These are phyloP conservation scores for Drosophila baimaii DNA, from an alignment of 1,140 invertebrate species.

Conservation along the genomic window DNA sequence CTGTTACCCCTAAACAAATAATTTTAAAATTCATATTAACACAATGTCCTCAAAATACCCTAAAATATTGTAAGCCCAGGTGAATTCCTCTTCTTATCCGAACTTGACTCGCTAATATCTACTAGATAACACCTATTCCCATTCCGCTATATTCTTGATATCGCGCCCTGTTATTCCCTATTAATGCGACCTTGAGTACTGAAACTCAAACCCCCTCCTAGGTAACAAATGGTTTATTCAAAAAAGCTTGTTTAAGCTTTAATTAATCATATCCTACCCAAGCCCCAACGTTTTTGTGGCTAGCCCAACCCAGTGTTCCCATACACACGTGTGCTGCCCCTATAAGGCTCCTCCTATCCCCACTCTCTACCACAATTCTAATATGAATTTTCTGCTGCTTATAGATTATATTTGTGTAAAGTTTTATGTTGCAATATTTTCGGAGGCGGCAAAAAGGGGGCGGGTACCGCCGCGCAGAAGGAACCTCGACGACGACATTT, in stretches of 20 bases:
- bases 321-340: slow-evolving; percentile 25
- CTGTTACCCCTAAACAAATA: too few species aligned
- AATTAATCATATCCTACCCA: slow-evolving; percentile 20
- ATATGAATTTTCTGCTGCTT: slow-evolving; percentile 80
- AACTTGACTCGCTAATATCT: too few species aligned
- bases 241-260: background rate
- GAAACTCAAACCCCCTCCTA: background rate
- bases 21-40: background rate
- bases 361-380: slow-evolving; percentile 61
- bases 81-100: background rate
- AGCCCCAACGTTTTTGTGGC: background rate
- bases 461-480: background rate
- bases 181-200: background rate
- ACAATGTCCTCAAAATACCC: background rate
- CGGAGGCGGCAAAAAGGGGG: slow-evolving; percentile 1
- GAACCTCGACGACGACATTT: slow-evolving; percentile 59
- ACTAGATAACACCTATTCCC: background rate
- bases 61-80: too few species aligned
- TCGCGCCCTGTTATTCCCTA: background rate
- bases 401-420: slow-evolving; percentile 83
- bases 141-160: background rate
- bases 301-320: slow-evolving; percentile 48
- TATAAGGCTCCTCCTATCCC: slow-evolving; percentile 2
- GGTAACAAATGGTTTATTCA: slow-evolving; percentile 16
- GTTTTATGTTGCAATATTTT: slow-evolving; percentile 84